Evolutionary conservation across 2,888 invertebrate species (phyloP).

Genomic region (Calameuta pallipes): DNA sequence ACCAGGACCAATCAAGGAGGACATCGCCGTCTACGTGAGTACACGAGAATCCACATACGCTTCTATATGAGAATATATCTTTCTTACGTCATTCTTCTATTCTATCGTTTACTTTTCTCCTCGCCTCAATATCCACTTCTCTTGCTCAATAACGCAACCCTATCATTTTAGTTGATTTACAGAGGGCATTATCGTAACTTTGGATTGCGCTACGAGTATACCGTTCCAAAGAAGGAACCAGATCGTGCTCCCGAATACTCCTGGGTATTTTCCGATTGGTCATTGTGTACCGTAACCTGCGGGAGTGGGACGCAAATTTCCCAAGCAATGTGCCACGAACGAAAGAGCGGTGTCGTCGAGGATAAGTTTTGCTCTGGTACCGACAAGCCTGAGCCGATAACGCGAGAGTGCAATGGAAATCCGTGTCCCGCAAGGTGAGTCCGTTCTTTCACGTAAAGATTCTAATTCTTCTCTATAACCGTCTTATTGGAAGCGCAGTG

Average conservation of each 20-base stretch:
- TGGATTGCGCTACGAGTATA: constrained; percentile 87
- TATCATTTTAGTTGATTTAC: constrained; percentile 50
- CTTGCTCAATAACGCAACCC: constrained; percentile 16
- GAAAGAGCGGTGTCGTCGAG: constrained; percentile 73
- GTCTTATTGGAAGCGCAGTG: not conserved
- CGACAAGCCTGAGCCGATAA: constrained; percentile 62
- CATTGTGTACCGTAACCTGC: constrained; percentile 81
- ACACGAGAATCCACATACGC: not conserved
- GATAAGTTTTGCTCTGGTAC: constrained; percentile 68
- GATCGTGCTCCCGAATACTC: constrained; percentile 72
- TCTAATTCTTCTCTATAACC: not conserved
- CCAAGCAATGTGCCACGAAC: constrained; percentile 72
- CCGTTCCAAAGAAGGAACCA: constrained; percentile 74
- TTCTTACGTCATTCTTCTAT: too few species aligned
- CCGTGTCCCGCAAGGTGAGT: constrained; percentile 68
- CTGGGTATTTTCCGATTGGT: constrained; percentile 87
- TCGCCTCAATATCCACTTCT: constrained; percentile 7
- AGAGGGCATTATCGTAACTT: constrained; percentile 76
- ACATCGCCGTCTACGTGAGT: constrained; percentile 72
- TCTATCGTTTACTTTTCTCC: not conserved
- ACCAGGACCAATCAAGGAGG: constrained; percentile 73
- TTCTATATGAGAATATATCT: too few species aligned
- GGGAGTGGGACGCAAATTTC: constrained; percentile 78
- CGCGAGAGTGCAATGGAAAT: constrained; percentile 67
- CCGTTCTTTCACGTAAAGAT: not conserved